Percentiles rank a stretch among this genome's conserved stretches.
Evolutionary conservation across 2,888 invertebrate genomes (phyloP).

Genomic region (Pediacus dermestoides): DNA sequence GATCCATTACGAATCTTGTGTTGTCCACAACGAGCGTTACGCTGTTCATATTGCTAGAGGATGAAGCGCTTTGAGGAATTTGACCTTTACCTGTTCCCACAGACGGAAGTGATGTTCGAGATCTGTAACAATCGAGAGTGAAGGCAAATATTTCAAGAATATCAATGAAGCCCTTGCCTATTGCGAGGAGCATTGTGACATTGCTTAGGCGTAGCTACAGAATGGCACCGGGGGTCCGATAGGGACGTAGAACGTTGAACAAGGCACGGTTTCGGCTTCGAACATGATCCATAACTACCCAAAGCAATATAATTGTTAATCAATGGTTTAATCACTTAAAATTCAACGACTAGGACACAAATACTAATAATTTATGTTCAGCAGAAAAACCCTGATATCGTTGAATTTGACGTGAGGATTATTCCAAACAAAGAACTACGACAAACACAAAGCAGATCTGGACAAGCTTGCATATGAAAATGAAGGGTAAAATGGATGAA

Average conservation of each 20-base stretch:
- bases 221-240: slow-evolving; percentile 54
- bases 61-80: slow-evolving; percentile 14
- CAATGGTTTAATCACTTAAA: too few relatives aligned
- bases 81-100: slow-evolving; percentile 10
- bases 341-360: too few relatives aligned
- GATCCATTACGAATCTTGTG: slow-evolving; percentile 87
- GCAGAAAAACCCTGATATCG: too few relatives aligned
- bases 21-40: slow-evolving; percentile 96
- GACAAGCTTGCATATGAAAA: too few relatives aligned
- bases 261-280: slow-evolving; percentile 64
- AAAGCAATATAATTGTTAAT: slow-evolving; percentile 42
- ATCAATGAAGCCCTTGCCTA: slow-evolving; percentile 42
- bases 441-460: too few relatives aligned
- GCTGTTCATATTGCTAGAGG: slow-evolving; percentile 33
- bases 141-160: slow-evolving; percentile 3
- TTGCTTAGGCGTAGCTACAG: slow-evolving; percentile 54
- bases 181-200: slow-evolving; percentile 50
- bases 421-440: too few relatives aligned
- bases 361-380: too few relatives aligned
- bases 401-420: too few relatives aligned
- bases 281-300: slow-evolving; percentile 60
- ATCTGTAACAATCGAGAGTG: slow-evolving; percentile 20
- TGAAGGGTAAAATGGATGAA: too few relatives aligned
- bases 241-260: slow-evolving; percentile 55
- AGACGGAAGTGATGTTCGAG: slow-evolving; percentile 18